Base-by-base conservation (phyloP, 2,797 vertebrate genomes). In the Cirrhinus molitorella region DNA sequence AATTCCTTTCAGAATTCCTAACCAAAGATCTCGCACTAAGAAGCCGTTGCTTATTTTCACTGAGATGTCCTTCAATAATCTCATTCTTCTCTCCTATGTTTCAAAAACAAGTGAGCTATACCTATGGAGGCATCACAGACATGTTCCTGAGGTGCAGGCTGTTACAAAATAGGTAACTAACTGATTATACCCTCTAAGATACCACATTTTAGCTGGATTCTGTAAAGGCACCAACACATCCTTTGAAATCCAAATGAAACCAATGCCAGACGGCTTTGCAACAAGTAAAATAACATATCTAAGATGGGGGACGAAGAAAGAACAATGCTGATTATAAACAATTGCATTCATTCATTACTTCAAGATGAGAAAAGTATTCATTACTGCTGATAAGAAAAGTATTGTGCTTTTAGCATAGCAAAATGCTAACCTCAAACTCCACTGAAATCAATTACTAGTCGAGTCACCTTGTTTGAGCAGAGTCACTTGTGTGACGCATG, bases 1-100 rank as follows among this genome's bases (percentile, higher is more conserved):
- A 65, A 66, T 82, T 65, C 23, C 63, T 83, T 75, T 76, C 47
- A 77, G 49, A 76, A 66, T 65, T 31, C 79, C 63, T 51, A 14
- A 80, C 19, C 47, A 6, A 59, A 51, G 4, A 73, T 47, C 14
- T 83, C 19, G 31, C 25, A 47, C 19, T 10, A 16, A 34, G 43
- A 83, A 77, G 37, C 23, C 5, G 57, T 59, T 57, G 25, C 40
- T 68, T 77, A 77, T 68, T 77, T 59, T 49, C 28, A 34, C 65
- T 77, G 65, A 59, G 25, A 68, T 57, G 3, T 49, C 47, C 40
- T 51, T 76, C 14, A 37, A 21, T 11, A 2, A 19, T 63, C 68
- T 16, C 21, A 73, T 81, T 72, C 43, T 37, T 51, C 17, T 34
- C 10, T 72, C 47, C 47, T 31, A 51, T 51, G 1, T 31, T 51